phyloP scores from a whole-genome alignment of 2,888 invertebrate species.

The Ectobius pallidus region DNA sequence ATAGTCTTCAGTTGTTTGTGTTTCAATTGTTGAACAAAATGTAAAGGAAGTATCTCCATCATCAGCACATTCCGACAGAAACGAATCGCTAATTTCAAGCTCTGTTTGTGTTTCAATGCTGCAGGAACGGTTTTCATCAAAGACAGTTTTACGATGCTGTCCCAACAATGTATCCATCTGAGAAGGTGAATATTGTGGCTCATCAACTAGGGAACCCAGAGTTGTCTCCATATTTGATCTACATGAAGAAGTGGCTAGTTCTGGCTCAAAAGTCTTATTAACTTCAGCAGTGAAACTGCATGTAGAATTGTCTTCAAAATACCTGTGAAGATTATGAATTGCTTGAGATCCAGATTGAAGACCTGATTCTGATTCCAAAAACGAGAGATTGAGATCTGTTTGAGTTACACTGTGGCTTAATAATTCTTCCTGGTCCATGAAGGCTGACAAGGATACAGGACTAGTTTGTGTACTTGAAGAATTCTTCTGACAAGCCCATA shows the following conservation, averaged over 20 bases:
- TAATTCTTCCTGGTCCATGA: conserved; percentile 50
- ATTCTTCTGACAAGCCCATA: conserved; percentile 49
- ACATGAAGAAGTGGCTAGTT: conserved; percentile 44
- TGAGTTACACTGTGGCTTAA: conserved; percentile 50
- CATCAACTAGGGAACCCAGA: conserved; percentile 47
- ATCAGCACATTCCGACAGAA: conserved; percentile 42
- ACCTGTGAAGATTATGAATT: conserved; percentile 40
- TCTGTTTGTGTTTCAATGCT: conserved; percentile 68
- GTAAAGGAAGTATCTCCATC: conserved; percentile 40
- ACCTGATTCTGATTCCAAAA: conserved; percentile 34
- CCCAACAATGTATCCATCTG: conserved; percentile 44
- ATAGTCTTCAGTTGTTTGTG: conserved; percentile 54
- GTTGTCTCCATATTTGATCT: conserved; percentile 52
- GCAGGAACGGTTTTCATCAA: conserved; percentile 54
- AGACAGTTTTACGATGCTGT: conserved; percentile 41
- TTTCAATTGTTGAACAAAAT: conserved; percentile 45
- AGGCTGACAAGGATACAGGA: conserved; percentile 46
- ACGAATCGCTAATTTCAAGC: conserved; percentile 48
- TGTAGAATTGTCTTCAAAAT: conserved; percentile 38
- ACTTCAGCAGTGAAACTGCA: conserved; percentile 22
- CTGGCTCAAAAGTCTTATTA: conserved; percentile 46
- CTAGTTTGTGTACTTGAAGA: conserved; percentile 54
- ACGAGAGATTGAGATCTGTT: conserved; percentile 47
- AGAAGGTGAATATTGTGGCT: conserved; percentile 49
- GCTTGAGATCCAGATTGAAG: conserved; percentile 47